Evolutionary conservation across 1,140 invertebrate genomes (phyloP).

Genomic region (Drosophila pseudoobscura): DNA sequence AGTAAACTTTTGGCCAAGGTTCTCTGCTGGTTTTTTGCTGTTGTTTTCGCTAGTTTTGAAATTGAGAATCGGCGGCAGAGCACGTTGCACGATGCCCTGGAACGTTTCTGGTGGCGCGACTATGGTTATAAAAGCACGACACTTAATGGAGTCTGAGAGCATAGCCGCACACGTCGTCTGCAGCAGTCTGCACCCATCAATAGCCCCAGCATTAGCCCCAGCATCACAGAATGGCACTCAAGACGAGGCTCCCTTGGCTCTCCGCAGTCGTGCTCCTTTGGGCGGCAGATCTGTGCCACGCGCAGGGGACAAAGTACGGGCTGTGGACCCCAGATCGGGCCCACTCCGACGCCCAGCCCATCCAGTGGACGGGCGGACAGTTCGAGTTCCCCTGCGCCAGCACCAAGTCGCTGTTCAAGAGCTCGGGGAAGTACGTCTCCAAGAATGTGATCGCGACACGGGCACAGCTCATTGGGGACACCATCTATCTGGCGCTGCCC

Average conservation of each 20-base stretch:
- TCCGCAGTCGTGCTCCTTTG: slow-evolving; percentile 14
- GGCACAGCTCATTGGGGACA: slow-evolving; percentile 84
- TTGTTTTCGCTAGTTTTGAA: slow-evolving; percentile 20
- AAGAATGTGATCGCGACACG: slow-evolving; percentile 86
- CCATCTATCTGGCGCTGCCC: slow-evolving; percentile 85
- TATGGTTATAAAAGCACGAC: slow-evolving; percentile 64
- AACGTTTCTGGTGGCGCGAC: slow-evolving; percentile 16
- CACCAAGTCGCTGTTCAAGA: slow-evolving; percentile 85
- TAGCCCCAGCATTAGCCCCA: background rate
- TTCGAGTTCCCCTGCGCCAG: slow-evolving; percentile 85
- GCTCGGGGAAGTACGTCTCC: slow-evolving; percentile 84
- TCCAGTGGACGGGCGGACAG: slow-evolving; percentile 83
- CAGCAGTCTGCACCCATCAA: background rate
- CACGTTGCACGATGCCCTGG: slow-evolving; percentile 42
- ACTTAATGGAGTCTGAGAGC: slow-evolving; percentile 22
- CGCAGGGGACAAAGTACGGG: slow-evolving; percentile 73
- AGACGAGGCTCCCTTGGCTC: slow-evolving; percentile 28
- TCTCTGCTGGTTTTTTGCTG: background rate
- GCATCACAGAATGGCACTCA: slow-evolving; percentile 17
- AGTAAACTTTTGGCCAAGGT: slow-evolving; percentile 37
- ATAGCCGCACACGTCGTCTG: slow-evolving; percentile 35
- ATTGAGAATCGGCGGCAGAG: slow-evolving; percentile 46
- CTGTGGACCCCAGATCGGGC: slow-evolving; percentile 69
- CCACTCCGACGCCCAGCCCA: slow-evolving; percentile 60
- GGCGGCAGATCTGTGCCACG: background rate